A percentile compares a stretch with the other conserved stretches of the same genome.
phyloP scores from a whole-genome alignment of 1,140 invertebrate species.

The Phymorhynchus buccinoides region DNA sequence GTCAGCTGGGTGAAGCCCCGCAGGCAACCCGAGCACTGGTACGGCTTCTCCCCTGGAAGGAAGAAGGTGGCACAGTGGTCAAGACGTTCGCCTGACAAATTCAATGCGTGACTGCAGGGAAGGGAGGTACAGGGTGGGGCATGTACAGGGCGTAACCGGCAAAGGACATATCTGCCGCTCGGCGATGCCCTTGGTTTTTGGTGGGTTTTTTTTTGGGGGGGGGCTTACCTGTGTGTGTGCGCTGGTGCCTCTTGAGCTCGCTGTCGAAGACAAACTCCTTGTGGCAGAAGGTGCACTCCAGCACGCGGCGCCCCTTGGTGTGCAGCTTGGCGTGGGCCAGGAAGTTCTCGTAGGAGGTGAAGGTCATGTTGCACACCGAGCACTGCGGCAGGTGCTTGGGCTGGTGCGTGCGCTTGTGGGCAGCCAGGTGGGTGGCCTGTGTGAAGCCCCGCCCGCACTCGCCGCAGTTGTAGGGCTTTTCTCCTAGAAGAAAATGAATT shows the following conservation, averaged over 20 bases:
- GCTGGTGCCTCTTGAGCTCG: conserved; percentile 34
- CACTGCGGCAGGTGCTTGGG: conserved; percentile 92
- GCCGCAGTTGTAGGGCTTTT: conserved; percentile 89
- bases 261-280: conserved; percentile 37
- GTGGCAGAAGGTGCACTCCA: conserved; percentile 25
- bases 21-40: background rate
- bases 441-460: conserved; percentile 88
- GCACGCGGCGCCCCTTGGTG: conserved; percentile 28
- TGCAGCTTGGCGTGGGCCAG: conserved; percentile 32
- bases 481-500: conserved; percentile 77
- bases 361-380: conserved; percentile 84
- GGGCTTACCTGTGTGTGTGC: conserved; percentile 33
- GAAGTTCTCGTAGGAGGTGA: conserved; percentile 35
- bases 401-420: conserved; percentile 78
- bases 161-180: too few species aligned
- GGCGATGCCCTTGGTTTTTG: too few species aligned
- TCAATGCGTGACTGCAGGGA: too few species aligned
- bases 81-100: too few species aligned
- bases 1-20: conserved; percentile 22
- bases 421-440: conserved; percentile 56
- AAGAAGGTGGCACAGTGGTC: too few species aligned
- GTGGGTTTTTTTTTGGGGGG: too few species aligned
- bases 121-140: too few species aligned
- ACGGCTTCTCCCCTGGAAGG: conserved; percentile 34
- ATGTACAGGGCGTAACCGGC: too few species aligned